phyloP scores from a whole-genome alignment of 2,113 vertebrate species.

The Tychaedon coryphoeus region DNA sequence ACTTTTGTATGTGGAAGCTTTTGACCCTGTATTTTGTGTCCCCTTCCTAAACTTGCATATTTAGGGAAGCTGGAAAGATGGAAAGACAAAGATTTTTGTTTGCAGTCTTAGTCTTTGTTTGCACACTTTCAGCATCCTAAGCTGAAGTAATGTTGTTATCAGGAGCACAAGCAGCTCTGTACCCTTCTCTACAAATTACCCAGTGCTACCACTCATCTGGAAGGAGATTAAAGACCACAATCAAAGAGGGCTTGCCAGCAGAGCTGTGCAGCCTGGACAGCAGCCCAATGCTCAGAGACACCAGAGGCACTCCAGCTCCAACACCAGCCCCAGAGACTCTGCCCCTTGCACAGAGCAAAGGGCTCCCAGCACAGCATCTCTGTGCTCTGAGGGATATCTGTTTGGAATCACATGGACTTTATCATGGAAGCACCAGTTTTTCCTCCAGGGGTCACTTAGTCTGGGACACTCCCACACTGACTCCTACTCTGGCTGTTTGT shows the following conservation, averaged over 20 bases:
- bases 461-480: neutral
- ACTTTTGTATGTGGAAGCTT: neutral
- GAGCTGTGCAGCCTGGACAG: neutral
- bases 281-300: neutral
- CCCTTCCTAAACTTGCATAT: neutral
- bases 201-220: neutral
- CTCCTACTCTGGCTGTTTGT: neutral
- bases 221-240: neutral
- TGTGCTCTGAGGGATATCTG: neutral
- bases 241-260: neutral
- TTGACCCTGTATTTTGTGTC: neutral
- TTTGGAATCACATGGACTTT: neutral
- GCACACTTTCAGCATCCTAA: neutral
- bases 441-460: neutral
- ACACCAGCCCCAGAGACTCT: neutral
- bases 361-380: neutral
- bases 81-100: neutral
- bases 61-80: neutral
- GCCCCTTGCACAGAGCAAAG: neutral
- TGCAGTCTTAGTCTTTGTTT: neutral
- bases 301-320: neutral
- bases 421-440: neutral
- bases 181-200: neutral
- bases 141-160: neutral
- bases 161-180: neutral